Base-by-base conservation (phyloP, 2,888 invertebrate genomes). In the Busseola fusca region DNA sequence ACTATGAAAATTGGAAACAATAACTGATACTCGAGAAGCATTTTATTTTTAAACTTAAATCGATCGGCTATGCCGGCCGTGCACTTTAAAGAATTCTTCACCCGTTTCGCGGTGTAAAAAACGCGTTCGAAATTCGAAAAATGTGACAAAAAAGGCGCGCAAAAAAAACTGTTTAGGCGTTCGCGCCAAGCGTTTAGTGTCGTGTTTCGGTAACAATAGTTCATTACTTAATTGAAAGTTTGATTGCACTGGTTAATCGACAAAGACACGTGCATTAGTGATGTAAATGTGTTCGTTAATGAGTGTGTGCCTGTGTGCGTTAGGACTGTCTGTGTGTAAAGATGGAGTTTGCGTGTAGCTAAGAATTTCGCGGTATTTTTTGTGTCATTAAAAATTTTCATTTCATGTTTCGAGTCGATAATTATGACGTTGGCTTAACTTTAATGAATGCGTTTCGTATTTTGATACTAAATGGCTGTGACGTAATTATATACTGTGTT, bases 281-380 rank as follows among this genome's bases (percentile, higher is more conserved):
- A 93, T 94, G 94, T 94, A 93, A 94, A 94, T 94, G 95, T 95
- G 95, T 93, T 86, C 84, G 89, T 91, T 95, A 95, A 94, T 95
- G 94, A 95, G 93, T 90, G 88, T 86, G 88, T 87, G 87, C 67
- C 54, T 90, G 95, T 95, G 95, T 93, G 94, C 86, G 91, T 90
- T 78, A 74, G 82, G 84, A 80, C 85, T 86, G 89, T 90, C 88
- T 90, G 88, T 91, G 90, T 91, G 88, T 91, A 88, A 87, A 88
- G 87, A 86, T 82, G 82, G 74, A 84, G 88, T 83, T 90, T 76
- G 91, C 91, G 91, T 91, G 91, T 86, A 81, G 83, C 84, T 80
- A 79, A 81, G 85, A 81, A 84, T 84, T 85, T 86, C 84, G 87
- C 87, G 86, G 83, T 83, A 83, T 88, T 86, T 86, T 86, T 81